Evolutionary conservation across 1,140 invertebrate genomes (phyloP).

Genomic region (Metaphire vulgaris): DNA sequence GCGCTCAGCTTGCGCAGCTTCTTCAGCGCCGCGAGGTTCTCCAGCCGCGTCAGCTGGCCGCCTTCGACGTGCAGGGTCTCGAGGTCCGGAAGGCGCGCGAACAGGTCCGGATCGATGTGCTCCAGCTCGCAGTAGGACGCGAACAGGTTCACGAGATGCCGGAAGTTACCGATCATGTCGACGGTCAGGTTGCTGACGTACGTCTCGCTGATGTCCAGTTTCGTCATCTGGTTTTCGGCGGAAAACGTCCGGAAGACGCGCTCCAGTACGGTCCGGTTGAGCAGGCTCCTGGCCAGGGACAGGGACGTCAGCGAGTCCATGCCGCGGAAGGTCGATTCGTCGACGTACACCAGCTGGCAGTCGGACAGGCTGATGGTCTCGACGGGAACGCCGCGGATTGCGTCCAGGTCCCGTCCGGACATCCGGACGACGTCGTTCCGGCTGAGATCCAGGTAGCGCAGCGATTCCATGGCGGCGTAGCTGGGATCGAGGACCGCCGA

Average conservation of each 20-base stretch:
- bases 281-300: conserved; percentile 22
- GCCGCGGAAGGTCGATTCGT: conserved; percentile 11
- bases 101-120: conserved; percentile 13
- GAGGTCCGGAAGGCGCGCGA: conserved; percentile 16
- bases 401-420: conserved; percentile 13
- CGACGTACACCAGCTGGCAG: conserved; percentile 25
- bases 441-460: conserved; percentile 22
- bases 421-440: conserved; percentile 22
- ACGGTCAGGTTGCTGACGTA: conserved; percentile 23
- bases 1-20: conserved; percentile 17
- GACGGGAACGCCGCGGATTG: conserved; percentile 8
- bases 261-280: conserved; percentile 17
- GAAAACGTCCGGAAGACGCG: conserved; percentile 17
- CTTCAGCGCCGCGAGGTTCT: conserved; percentile 18
- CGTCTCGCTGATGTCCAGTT: conserved; percentile 26
- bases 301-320: conserved; percentile 25
- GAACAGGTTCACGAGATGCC: conserved; percentile 10
- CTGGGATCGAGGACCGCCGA: conserved; percentile 16
- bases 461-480: conserved; percentile 12
- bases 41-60: conserved; percentile 16
- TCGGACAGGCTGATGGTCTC: conserved; percentile 25
- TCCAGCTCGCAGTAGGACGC: conserved; percentile 16
- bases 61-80: conserved; percentile 22
- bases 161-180: conserved; percentile 20
- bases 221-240: conserved; percentile 19